Conservation (phyloP, 2,888 invertebrate genomes). For the Drosophila nr. perissopoda region DNA sequence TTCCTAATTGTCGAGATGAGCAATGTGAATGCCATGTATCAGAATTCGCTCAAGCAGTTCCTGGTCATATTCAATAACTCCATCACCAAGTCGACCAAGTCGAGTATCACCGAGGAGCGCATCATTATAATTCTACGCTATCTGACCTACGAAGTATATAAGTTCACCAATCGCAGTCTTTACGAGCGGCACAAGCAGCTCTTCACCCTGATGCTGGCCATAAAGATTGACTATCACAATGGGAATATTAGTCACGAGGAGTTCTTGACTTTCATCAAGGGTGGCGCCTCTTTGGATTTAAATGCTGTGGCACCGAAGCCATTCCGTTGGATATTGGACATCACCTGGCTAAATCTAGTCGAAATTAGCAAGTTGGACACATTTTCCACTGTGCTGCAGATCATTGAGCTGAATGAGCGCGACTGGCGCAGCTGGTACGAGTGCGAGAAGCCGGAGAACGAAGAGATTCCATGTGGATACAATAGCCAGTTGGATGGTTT, state of each 20-base stretch:
- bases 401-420: conserved; percentile 93
- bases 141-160: conserved; percentile 96
- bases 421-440: conserved; percentile 97
- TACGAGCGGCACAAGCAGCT: conserved; percentile 97
- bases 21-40: conserved; percentile 98
- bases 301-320: conserved; percentile 97
- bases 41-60: conserved; percentile 97
- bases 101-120: conserved; percentile 92
- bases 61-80: conserved; percentile 96
- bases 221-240: conserved; percentile 96
- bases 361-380: conserved; percentile 94
- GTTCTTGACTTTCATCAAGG: conserved; percentile 98
- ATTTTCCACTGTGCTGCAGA: conserved; percentile 92
- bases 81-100: conserved; percentile 95
- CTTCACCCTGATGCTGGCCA: conserved; percentile 96
- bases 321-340: conserved; percentile 97
- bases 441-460: conserved; percentile 96
- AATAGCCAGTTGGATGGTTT: conserved; percentile 94
- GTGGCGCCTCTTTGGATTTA: conserved; percentile 96
- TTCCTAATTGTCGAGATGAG: conserved; percentile 99
- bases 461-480: conserved; percentile 95
- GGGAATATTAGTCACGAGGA: conserved; percentile 94
- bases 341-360: conserved; percentile 97
- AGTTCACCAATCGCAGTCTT: conserved; percentile 95
- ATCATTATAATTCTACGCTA: conserved; percentile 95